Percentiles rank a stretch among this genome's conserved stretches.
These are phyloP conservation scores for Gymnodraco acuticeps DNA, from an alignment of 2,797 vertebrate species.

Conservation along the genomic window DNA sequence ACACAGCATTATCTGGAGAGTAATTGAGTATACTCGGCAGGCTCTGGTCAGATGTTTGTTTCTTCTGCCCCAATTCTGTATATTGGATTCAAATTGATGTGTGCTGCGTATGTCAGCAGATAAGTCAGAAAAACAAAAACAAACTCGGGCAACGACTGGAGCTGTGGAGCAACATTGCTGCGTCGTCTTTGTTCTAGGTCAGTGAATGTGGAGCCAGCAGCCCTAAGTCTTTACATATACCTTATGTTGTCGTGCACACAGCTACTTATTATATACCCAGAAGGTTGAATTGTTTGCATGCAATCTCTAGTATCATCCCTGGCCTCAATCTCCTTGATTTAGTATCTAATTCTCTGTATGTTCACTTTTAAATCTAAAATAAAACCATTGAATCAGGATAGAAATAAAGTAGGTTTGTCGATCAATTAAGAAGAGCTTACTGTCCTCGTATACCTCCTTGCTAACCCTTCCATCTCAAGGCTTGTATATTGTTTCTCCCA, in stretches of 20 bases:
- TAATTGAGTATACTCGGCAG: conserved; percentile 51
- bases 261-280: conserved; percentile 4
- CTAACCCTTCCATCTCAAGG: conserved; percentile 52
- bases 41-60: conserved; percentile 49
- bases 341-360: conserved; percentile 31
- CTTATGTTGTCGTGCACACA: conserved; percentile 19
- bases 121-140: conserved; percentile 33
- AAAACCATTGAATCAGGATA: conserved; percentile 33
- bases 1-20: conserved; percentile 43
- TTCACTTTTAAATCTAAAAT: conserved; percentile 38
- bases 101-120: conserved; percentile 26
- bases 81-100: conserved; percentile 28
- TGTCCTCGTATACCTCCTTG: conserved; percentile 48
- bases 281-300: conserved; percentile 24
- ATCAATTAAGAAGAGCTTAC: conserved; percentile 46
- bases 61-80: conserved; percentile 37
- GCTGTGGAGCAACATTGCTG: conserved; percentile 13
- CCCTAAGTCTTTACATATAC: conserved; percentile 8
- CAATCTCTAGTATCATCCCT: conserved; percentile 33
- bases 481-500: conserved; percentile 68
- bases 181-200: conserved; percentile 50
- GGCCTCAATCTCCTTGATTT: conserved; percentile 46
- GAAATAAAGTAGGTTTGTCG: conserved; percentile 27
- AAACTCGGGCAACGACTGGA: conserved; percentile 13
- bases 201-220: conserved; percentile 39